Evolutionary conservation across 2,888 invertebrate genomes (phyloP).

Genomic region (Papilio elwesi): DNA sequence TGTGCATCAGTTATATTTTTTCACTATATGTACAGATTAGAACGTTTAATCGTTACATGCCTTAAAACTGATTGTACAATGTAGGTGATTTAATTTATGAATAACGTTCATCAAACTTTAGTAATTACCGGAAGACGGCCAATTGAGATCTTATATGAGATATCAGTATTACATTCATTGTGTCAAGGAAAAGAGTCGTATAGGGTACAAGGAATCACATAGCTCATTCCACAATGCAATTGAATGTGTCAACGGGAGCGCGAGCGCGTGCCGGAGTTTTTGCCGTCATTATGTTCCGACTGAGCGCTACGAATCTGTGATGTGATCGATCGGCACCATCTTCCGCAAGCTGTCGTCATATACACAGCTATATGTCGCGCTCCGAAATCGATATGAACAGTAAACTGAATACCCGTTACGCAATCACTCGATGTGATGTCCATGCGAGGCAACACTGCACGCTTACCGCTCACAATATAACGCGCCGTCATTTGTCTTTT

Average conservation of each 20-base stretch:
- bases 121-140: neutral
- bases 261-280: slow-evolving; percentile 66
- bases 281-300: slow-evolving; percentile 62
- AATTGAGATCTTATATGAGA: slow-evolving; percentile 7
- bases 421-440: slow-evolving; percentile 61
- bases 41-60: no score
- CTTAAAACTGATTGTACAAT: neutral
- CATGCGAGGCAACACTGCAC: slow-evolving; percentile 58
- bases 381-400: slow-evolving; percentile 69
- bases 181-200: slow-evolving; percentile 16
- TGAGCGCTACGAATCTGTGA: slow-evolving; percentile 63
- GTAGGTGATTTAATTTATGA: neutral
- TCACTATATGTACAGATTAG: no score
- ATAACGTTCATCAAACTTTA: neutral
- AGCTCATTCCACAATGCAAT: slow-evolving; percentile 39
- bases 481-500: slow-evolving; percentile 35
- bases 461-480: slow-evolving; percentile 41
- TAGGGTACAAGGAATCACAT: slow-evolving; percentile 10
- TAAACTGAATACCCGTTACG: slow-evolving; percentile 70
- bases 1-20: no score
- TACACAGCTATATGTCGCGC: slow-evolving; percentile 47
- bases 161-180: neutral
- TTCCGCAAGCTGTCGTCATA: slow-evolving; percentile 73
- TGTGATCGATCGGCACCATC: slow-evolving; percentile 70
- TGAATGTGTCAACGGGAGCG: slow-evolving; percentile 56